Conservation (phyloP, 2,888 invertebrate species). For the Nomada flava region DNA sequence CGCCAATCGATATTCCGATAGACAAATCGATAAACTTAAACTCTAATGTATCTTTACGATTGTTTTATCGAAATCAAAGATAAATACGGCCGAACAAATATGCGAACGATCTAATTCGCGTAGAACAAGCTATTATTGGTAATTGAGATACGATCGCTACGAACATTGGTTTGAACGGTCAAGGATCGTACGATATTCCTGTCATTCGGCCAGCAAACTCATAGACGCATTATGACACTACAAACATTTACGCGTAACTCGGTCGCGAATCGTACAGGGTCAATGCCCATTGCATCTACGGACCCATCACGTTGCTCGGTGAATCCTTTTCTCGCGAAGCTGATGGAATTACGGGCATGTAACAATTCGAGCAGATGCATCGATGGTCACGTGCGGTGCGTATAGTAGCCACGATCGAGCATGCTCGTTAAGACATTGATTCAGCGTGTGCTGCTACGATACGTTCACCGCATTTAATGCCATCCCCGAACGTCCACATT, state of each 20-base stretch:
- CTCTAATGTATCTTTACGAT: background rate
- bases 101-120: background rate
- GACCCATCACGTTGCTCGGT: background rate
- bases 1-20: background rate
- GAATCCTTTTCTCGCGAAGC: background rate
- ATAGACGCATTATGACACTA: slow-evolving; percentile 3
- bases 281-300: slow-evolving; percentile 5
- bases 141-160: background rate
- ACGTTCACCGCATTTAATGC: background rate
- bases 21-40: background rate
- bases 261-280: slow-evolving; percentile 12
- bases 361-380: background rate
- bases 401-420: background rate
- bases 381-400: background rate
- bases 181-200: slow-evolving; percentile 33
- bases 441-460: background rate
- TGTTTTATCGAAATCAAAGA: background rate
- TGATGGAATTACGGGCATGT: background rate
- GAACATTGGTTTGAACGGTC: background rate
- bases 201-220: slow-evolving; percentile 31
- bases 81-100: background rate
- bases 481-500: background rate
- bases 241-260: slow-evolving; percentile 27
- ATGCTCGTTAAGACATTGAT: slow-evolving; percentile 17
- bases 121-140: background rate